Evolutionary conservation across 2,888 invertebrate genomes (phyloP), one percentile per base, ranked within the genome.

Genomic region (Portevinia maculata): DNA sequence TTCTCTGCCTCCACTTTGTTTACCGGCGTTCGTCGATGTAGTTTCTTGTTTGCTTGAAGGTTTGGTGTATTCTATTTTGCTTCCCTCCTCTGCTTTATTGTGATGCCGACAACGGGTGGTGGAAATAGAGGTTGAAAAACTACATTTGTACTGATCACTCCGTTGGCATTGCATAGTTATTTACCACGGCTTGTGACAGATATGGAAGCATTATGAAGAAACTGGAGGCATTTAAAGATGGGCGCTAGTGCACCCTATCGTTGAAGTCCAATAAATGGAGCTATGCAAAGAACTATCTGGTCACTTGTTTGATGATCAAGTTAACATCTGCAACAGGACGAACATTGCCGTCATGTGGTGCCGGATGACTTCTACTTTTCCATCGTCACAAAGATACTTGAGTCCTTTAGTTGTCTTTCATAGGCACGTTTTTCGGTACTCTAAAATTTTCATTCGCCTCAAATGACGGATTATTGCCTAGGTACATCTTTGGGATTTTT

Each of bases 121-220:
- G 8, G 44, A 44, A 19, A 44, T 44, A 9, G 48, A 48, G 55
- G 37, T 28, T 69, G 57, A 30, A 53, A 24, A 69, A 76, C 55
- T 70, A 62, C 76, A 64, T 57, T 78, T 70, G 7, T 57, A 15
- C 41, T 64, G 62, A 62, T 70, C 62, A 70, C 62, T 70, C 32
- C 53, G 60, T 69, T 52, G 52, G 28, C 52, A 52, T 34, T 52
- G 48, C 30, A 28, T 32, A 52, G 53, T 67, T 44, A 32, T 17
- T 44, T 44, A 19, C 44, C 44, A 11, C 17, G 59, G 19, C 19
- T 48, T 11, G n/a, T 62, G 34, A 13, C 64, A 67, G 34, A 52
- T 21, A 17, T 30, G 41, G n/a, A 15, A 32, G 24, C 11, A 8
- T 5, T 15, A 62, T 2, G 1, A 30, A 0, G 7, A 5, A 15